Conservation (phyloP, 2,888 invertebrate species). For the Dynastes maya region DNA sequence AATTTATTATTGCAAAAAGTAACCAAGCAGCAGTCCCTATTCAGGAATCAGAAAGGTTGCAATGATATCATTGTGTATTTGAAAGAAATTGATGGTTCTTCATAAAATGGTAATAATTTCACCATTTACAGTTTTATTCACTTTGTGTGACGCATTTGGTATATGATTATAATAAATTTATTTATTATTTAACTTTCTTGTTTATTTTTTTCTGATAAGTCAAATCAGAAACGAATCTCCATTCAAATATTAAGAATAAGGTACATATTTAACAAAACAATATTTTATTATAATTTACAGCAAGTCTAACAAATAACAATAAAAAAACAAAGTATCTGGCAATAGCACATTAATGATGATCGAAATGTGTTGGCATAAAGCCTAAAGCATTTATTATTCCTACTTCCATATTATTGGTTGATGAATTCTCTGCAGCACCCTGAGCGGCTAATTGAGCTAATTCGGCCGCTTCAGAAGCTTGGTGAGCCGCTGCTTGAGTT, state of each 20-base stretch:
- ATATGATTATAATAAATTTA: background rate
- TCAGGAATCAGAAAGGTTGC: slow-evolving; percentile 75
- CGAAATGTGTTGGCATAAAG: background rate
- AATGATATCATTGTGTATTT: slow-evolving; percentile 61
- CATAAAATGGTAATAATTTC: background rate
- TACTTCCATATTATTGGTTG: background rate
- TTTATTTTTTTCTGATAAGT: no score
- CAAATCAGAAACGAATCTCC: no score
- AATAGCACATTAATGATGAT: background rate
- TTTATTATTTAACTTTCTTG: background rate
- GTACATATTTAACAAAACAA: background rate
- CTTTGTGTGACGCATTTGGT: slow-evolving; percentile 9
- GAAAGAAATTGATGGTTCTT: slow-evolving; percentile 25
- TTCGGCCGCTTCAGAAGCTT: slow-evolving; percentile 80
- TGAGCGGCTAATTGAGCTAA: slow-evolving; percentile 84
- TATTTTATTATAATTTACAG: background rate
- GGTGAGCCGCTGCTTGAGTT: slow-evolving; percentile 80
- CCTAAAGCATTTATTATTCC: background rate
- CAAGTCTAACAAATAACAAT: background rate
- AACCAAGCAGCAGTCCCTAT: slow-evolving; percentile 74
- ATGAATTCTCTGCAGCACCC: slow-evolving; percentile 75
- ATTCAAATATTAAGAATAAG: no score
- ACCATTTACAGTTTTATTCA: background rate
- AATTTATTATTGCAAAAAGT: slow-evolving; percentile 75
- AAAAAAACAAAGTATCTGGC: background rate